Evolutionary conservation across 1,140 invertebrate genomes (phyloP).

Genomic region (Ceratosolen solmsi): DNA sequence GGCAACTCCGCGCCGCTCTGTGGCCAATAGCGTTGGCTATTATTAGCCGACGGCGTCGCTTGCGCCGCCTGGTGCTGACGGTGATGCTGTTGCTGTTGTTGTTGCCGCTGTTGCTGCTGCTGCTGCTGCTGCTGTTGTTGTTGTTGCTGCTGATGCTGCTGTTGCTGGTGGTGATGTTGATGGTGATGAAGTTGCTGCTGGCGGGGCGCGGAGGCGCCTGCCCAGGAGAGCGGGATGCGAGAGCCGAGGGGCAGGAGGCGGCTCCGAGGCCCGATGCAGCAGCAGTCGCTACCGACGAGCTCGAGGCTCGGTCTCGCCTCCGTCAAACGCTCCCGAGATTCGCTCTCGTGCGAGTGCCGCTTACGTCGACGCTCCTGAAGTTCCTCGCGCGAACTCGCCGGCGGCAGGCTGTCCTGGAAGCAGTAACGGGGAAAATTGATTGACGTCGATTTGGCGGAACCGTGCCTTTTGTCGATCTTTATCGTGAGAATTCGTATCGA

Average conservation of each 20-base stretch:
- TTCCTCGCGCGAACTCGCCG: constrained; percentile 59
- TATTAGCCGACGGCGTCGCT: constrained; percentile 63
- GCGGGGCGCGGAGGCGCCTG: constrained; percentile 21
- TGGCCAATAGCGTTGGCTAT: constrained; percentile 66
- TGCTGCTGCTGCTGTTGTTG: constrained; percentile 39
- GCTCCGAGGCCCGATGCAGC: constrained; percentile 68
- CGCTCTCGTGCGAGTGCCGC: constrained; percentile 60
- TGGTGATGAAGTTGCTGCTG: constrained; percentile 35
- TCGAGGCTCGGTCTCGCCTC: constrained; percentile 58
- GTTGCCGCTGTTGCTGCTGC: constrained; percentile 43
- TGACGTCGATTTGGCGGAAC: too few relatives aligned
- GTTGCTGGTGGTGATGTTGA: constrained; percentile 42
- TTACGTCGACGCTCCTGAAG: constrained; percentile 59
- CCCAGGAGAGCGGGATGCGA: constrained; percentile 55
- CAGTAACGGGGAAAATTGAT: background rate
- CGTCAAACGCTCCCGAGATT: constrained; percentile 61
- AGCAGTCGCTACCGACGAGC: constrained; percentile 64
- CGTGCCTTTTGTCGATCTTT: too few relatives aligned
- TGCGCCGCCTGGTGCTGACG: constrained; percentile 49
- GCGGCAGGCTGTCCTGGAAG: constrained; percentile 62
- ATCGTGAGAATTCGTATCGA: too few relatives aligned
- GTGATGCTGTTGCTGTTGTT: constrained; percentile 37
- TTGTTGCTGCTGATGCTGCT: constrained; percentile 43
- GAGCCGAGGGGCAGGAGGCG: constrained; percentile 62
- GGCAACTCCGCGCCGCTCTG: constrained; percentile 52